Conservation (phyloP, 2,888 invertebrate species). For the Argyresthia goedartella region DNA sequence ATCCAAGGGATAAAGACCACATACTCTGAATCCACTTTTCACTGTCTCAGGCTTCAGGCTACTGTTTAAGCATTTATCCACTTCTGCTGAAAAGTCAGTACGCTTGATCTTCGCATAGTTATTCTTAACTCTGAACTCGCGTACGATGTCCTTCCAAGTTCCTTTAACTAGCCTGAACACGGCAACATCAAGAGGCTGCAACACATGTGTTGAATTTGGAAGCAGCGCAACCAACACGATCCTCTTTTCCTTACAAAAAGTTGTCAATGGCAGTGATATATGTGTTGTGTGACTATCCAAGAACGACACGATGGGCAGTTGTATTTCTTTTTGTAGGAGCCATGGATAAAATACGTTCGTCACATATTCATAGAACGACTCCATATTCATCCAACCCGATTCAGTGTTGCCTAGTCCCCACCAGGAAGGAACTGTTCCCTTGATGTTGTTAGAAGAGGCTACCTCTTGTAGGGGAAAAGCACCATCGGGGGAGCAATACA, state of each 20-base stretch:
- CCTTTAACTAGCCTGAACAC: background rate
- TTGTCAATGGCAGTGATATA: constrained; percentile 14
- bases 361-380: constrained; percentile 12
- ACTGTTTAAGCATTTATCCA: constrained; percentile 15
- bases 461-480: constrained; percentile 10
- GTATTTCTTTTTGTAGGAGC: constrained; percentile 13
- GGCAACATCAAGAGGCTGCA: background rate
- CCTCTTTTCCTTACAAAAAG: constrained; percentile 17
- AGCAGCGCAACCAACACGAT: constrained; percentile 8
- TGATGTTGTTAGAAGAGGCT: constrained; percentile 3
- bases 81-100: constrained; percentile 15
- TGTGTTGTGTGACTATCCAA: constrained; percentile 17
- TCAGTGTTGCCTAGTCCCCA: constrained; percentile 8
- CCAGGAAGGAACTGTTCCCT: constrained; percentile 6
- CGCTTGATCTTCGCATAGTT: constrained; percentile 14
- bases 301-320: constrained; percentile 16
- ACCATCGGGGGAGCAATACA: constrained; percentile 13
- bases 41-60: constrained; percentile 12
- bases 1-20: constrained; percentile 7
- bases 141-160: constrained; percentile 8
- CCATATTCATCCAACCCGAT: constrained; percentile 13
- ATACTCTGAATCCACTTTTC: constrained; percentile 10
- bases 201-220: background rate
- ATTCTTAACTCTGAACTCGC: constrained; percentile 14
- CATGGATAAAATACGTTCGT: constrained; percentile 16